Evolutionary conservation across 2,888 invertebrate genomes (phyloP), one percentile per base, ranked within the genome.

Genomic region (Cynaeus angustus): DNA sequence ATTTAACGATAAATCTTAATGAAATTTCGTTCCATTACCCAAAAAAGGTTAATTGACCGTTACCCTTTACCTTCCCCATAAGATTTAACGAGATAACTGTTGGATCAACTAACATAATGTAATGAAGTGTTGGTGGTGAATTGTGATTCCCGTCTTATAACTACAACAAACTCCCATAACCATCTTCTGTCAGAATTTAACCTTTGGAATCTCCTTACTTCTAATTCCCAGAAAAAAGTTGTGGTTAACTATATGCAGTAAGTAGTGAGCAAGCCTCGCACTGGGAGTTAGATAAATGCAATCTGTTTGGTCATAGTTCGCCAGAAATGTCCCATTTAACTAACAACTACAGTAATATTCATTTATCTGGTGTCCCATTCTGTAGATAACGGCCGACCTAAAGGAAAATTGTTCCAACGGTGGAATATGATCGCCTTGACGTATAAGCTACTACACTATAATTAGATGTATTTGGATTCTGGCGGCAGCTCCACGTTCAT

Each of bases 291-390:
- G 58, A 58, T 58, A 58, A 58, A 58, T 58, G 28, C 58, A 58
- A 58, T 58, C 58, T 58, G 58, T 58, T 58, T 58, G 58, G 43
- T 58, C 43, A 58, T 58, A 58, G 58, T 61, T 61, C 6, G 65
- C 45, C 45, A 45, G 14, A 53, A 65, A 14, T 26, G 55, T 9
- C 53, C 56, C 56, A 56, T 66, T 66, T 66, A 56, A 66, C 66
- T 56, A 66, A 66, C 56, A 66, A 66, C 66, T 56, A 66, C 56
- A 56, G 66, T 26, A 66, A 56, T 66, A 66, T 56, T 56, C 66
- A 66, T 66, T 56, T 66, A 66, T 66, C 66, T 66, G 26, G 43
- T 16, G 56, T 37, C 52, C 56, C 66, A 56, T 66, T 66, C 13
- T 21, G 26, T 0, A 28, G 66, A 56, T 66, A 56, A 66, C 55